A percentile compares a stretch with the other conserved stretches of the same genome.
Evolutionary conservation across 1,140 invertebrate genomes (phyloP).

Genomic region (Episyrphus balteatus): DNA sequence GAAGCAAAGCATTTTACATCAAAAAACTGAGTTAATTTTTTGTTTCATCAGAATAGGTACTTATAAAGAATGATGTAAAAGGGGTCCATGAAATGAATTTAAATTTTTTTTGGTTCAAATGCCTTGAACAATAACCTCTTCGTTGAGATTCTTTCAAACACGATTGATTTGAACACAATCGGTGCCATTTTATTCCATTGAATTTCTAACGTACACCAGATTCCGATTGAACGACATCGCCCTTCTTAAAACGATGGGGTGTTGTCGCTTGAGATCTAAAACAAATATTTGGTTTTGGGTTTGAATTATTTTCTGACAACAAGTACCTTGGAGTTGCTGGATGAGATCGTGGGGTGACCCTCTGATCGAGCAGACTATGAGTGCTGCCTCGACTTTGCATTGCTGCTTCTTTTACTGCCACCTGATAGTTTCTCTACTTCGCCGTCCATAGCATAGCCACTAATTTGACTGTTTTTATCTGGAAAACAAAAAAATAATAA

Average conservation of each 20-base stretch:
- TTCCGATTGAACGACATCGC: slow-evolving; percentile 91
- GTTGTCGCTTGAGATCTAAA: too few species aligned
- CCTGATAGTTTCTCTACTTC: slow-evolving; percentile 41
- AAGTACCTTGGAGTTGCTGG: too few species aligned
- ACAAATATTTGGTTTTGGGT: too few species aligned
- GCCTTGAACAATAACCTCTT: slow-evolving; percentile 92
- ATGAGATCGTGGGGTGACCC: slow-evolving; percentile 70
- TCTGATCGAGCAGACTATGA: slow-evolving; percentile 69
- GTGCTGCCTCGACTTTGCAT: slow-evolving; percentile 82
- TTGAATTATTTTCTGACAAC: too few species aligned
- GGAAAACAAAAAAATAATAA: slow-evolving; percentile 1
- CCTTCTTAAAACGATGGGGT: slow-evolving; percentile 90
- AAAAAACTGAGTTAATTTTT: too few species aligned
- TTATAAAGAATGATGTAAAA: too few species aligned
- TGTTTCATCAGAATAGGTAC: too few species aligned
- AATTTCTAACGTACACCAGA: slow-evolving; percentile 97
- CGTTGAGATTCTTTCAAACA: too few species aligned
- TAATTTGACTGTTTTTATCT: slow-evolving; percentile 38
- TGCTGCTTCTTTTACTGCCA: slow-evolving; percentile 78
- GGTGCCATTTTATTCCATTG: slow-evolving; percentile 98
- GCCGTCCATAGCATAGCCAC: slow-evolving; percentile 63
- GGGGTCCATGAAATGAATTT: too few species aligned
- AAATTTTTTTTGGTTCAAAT: slow-evolving; percentile 68
- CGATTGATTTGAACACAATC: slow-evolving; percentile 77
- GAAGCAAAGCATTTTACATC: too few species aligned